Evolutionary conservation across 2,797 vertebrate genomes (phyloP).

Genomic region (Poliocrania exsul): DNA sequence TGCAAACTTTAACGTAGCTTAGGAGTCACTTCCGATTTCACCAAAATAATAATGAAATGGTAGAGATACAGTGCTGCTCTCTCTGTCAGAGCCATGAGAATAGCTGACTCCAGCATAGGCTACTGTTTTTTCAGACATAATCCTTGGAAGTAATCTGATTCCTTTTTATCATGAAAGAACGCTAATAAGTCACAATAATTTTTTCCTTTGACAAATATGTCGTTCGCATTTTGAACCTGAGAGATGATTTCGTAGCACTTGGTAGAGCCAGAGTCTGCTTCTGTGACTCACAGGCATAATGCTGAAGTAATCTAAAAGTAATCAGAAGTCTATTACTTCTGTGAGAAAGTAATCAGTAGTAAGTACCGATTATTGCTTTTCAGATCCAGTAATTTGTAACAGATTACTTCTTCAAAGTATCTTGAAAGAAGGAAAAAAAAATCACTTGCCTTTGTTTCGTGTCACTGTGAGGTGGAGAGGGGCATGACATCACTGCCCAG

Average conservation of each 20-base stretch:
- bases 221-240: not conserved
- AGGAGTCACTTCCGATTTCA: conserved; percentile 5
- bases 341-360: conserved; percentile 70
- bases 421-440: conserved; percentile 41
- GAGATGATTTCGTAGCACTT: conserved; percentile 63
- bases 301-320: conserved; percentile 68
- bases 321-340: conserved; percentile 59
- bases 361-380: conserved; percentile 67
- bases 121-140: conserved; percentile 44
- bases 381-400: conserved; percentile 65
- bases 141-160: conserved; percentile 41
- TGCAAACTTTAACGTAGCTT: not conserved
- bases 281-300: conserved; percentile 41
- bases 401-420: conserved; percentile 65
- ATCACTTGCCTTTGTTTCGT: conserved; percentile 14
- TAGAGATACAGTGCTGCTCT: not conserved
- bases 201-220: conserved; percentile 55
- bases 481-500: not conserved
- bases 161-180: conserved; percentile 31
- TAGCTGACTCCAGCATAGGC: not conserved
- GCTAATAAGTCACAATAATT: conserved; percentile 53
- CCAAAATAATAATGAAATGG: not conserved
- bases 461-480: not conserved
- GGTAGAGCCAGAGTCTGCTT: conserved; percentile 30
- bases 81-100: conserved; percentile 5